A percentile compares a stretch with the other conserved stretches of the same genome.
phyloP scores from a whole-genome alignment of 2,888 invertebrate genomes.

The Cantharis flavilabris region DNA sequence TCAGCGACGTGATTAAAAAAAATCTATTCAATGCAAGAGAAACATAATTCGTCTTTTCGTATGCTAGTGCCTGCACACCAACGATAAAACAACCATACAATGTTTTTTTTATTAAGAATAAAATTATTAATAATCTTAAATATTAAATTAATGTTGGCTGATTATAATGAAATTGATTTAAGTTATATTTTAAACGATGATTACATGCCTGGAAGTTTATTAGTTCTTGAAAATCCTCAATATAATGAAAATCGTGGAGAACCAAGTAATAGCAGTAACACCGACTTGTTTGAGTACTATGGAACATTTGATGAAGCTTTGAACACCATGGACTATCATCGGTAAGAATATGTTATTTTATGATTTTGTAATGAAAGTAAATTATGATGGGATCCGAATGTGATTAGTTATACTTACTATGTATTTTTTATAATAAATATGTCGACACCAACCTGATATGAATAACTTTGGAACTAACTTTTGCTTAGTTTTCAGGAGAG shows the following conservation, averaged over 20 bases:
- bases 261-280: slow-evolving; percentile 32
- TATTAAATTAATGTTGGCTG: background rate
- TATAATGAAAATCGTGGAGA: slow-evolving; percentile 34
- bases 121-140: background rate
- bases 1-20: slow-evolving; percentile 3
- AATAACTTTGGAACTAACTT: too few species aligned
- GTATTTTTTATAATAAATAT: too few species aligned
- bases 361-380: background rate
- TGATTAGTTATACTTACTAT: too few species aligned
- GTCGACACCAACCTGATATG: too few species aligned
- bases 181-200: slow-evolving; percentile 73
- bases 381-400: too few species aligned
- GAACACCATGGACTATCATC: slow-evolving; percentile 69
- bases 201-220: slow-evolving; percentile 69
- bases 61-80: background rate
- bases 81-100: background rate
- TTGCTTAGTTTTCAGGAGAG: too few species aligned
- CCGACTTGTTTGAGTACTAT: slow-evolving; percentile 42
- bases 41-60: background rate
- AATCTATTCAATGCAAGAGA: background rate
- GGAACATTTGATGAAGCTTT: slow-evolving; percentile 68
- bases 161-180: slow-evolving; percentile 53
- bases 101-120: background rate
- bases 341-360: slow-evolving; percentile 55
- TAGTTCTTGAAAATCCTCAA: slow-evolving; percentile 56